Evolutionary conservation across 2,888 invertebrate genomes (phyloP), one percentile per base, ranked within the genome.

Genomic region (Spisula subtruncata): DNA sequence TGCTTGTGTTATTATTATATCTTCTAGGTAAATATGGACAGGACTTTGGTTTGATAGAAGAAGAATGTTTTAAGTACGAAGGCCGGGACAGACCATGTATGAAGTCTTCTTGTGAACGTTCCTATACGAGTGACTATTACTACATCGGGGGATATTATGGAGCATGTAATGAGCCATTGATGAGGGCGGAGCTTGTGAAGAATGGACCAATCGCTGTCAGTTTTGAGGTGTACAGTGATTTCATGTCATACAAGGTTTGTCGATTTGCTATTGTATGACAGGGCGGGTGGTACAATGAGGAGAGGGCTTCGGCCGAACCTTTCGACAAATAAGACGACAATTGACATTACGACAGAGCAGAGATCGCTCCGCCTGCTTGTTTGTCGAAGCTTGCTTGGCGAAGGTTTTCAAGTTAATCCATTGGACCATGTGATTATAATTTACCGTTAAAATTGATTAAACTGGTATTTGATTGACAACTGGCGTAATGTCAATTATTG

Each of bases 141-240:
- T 97, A 97, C 93, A 95, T 97, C 54, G 97, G 97, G 54, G 97
- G 97, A 25, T 97, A 94, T 92, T 97, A 96, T 91, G 97, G 97
- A n/a, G 97, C 95, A n/a, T 92, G 97, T 90, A 97, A 97, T 91
- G 97, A 97, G 91, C 96, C 96, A 32, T 89, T 95, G 54, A 97
- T 97, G 97, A 96, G 94, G 90, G 54, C 96, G 81, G 96, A 96
- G n/a, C 92, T 97, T 79, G 95, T 97, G 8, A 90, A 96, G 51
- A 95, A 96, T 85, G 97, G 97, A 5, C 97, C 97, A 12, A 89
- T 97, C 46, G 95, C 97, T n/a, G 96, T 97, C 1, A 96, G 96
- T 5, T 96, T 97, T 90, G 96, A 96, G 89, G 97, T 97, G 6
- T 96, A 97, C 89, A 86, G 90, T 20, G 97, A 97, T 89, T 97